Base-by-base conservation (phyloP, 2,113 vertebrate genomes). In the Hypocryptadius cinnamomeus region DNA sequence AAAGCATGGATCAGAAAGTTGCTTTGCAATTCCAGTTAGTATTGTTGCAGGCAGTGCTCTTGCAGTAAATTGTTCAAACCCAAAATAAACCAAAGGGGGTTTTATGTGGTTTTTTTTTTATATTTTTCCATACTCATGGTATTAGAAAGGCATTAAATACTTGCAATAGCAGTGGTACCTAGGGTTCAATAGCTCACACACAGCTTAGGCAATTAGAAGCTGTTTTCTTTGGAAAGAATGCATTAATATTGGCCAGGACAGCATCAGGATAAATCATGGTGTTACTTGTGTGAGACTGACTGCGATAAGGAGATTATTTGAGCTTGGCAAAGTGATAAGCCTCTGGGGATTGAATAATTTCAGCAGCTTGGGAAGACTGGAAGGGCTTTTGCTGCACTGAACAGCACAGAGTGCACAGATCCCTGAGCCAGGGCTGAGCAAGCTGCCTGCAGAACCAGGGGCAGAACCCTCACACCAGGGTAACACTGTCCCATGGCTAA, bases 131-230 rank as follows among this genome's bases (percentile, higher is more conserved):
- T 86, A 90, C 45, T 92, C 69, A 44, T 15, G 19, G 30, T 85
- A 84, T 96, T 90, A 95, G 79, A 94, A 96, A 97, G 89, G 85
- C 72, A 84, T 85, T 76, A 92, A 93, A 96, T 64, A 90, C 50
- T 77, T 77, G 59, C 48, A 78, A 35, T 69, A 95, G 93, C 70
- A 69, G 53, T 39, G 88, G 66, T 51, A 87, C 70, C 94, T 84
- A 21, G 23, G 61, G 94, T 90, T 95, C 21, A 40, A 93, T 53
- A 95, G 87, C 92, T 97, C 90, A 80, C 60, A 83, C 2, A 20
- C 53, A 90, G 89, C 89, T 95, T 76, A 94, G 86, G 89, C 96
- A 97, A 97, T 96, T 94, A 97, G 91, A 96, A 89, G 74, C 88
- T 89, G 92, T 92, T 97, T 97, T 94, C 93, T 79, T 93, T 89